Percentiles rank a stretch among this genome's conserved stretches.
Evolutionary conservation across 1,140 invertebrate genomes (phyloP).

Genomic region (Dermatophagoides farinae): DNA sequence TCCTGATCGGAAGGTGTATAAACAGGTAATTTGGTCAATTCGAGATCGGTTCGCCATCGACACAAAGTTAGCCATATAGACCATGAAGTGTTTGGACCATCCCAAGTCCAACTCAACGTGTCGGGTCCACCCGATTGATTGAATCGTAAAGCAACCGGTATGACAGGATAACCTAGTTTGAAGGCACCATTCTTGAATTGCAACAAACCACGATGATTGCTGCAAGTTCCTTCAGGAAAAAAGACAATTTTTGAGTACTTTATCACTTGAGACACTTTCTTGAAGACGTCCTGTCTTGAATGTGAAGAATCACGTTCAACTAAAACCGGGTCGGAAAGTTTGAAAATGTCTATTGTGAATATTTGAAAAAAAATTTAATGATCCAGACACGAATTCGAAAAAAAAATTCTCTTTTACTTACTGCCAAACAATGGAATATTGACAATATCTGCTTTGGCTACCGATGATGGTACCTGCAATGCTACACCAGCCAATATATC

Average conservation of each 20-base stretch:
- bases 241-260: constrained; percentile 15
- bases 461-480: constrained; percentile 59
- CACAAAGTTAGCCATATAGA: constrained; percentile 10
- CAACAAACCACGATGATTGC: constrained; percentile 6
- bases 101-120: constrained; percentile 13
- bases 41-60: background rate
- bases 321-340: constrained; percentile 8
- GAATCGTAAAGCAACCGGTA: constrained; percentile 5
- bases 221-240: constrained; percentile 15
- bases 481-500: constrained; percentile 61
- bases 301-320: constrained; percentile 6
- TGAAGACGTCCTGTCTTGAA: background rate
- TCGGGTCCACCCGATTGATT: constrained; percentile 5
- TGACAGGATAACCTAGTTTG: constrained; percentile 11
- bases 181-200: constrained; percentile 15
- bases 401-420: constrained; percentile 39
- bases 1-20: constrained; percentile 9
- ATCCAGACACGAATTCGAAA: background rate
- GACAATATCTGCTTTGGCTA: constrained; percentile 59
- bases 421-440: constrained; percentile 66
- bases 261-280: background rate
- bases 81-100: background rate
- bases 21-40: constrained; percentile 6
- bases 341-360: background rate
- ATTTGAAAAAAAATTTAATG: background rate